Evolutionary conservation across 2,113 vertebrate genomes (phyloP), one percentile per base, ranked within the genome.

Genomic region (Columba janthina): DNA sequence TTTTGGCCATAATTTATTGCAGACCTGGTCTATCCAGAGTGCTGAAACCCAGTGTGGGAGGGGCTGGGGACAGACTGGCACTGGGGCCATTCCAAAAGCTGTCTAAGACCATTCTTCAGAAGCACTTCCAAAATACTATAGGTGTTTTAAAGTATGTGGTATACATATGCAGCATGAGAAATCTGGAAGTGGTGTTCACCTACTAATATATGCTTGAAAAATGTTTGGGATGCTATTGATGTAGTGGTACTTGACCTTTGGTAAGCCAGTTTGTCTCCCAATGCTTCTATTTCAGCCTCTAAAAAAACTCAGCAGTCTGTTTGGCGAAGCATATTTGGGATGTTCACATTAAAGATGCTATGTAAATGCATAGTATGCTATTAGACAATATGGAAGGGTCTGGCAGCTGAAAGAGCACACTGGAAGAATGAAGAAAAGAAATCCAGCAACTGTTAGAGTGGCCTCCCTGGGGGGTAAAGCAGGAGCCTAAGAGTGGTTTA

Each of bases 401-500:
- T 3, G 7, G 4, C 26, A 78, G 69, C 90, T 93, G 76, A 81
- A 93, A 57, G 71, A 95, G 56, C 51, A 20, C 24, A 17, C 34
- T 86, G 58, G 57, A 90, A 90, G 61, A 90, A 62, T 20, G 69
- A 86, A 85, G 29, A 77, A 62, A 96, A 69, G 58, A 93, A 93
- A 95, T 90, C 62, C 76, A 95, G 85, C 71, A 75, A 50, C 69
- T 61, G 69, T 65, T 77, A 80, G 70, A 86, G 86, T 61, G 50
- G 12, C 17, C 19, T 15, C 57, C 81, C 51, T 24, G 8, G 53
- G 90, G 92, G 61, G 92, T 50, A 92, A 78, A 65, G 48, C 65
- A 81, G 79, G 34, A 97, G 93, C 53, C 90, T 84, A 67, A 80
- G 88, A 97, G 92, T 93, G 94, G 83, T 95, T 96, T 94, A 75